Percentiles rank a stretch among this genome's conserved stretches.
phyloP scores from a whole-genome alignment of 1,140 invertebrate genomes.

The Calephelis nemesis region DNA sequence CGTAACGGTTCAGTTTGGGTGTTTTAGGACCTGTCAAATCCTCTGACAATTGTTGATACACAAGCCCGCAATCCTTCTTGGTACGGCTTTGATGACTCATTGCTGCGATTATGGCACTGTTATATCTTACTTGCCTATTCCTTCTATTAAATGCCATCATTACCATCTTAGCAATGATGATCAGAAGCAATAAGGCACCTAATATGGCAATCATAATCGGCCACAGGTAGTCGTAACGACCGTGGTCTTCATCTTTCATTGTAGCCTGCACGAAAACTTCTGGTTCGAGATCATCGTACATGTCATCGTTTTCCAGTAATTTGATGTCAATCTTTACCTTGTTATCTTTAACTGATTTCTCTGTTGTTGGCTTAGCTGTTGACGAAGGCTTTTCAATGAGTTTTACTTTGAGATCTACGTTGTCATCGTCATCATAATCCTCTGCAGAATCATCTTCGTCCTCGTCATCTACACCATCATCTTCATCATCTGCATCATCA shows the following conservation, averaged over 20 bases:
- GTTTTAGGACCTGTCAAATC: conserved; percentile 79
- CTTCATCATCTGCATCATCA: conserved; percentile 47
- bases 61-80: conserved; percentile 77
- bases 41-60: conserved; percentile 81
- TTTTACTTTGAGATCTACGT: conserved; percentile 64
- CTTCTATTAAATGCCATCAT: conserved; percentile 72
- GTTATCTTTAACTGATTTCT: conserved; percentile 46
- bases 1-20: conserved; percentile 80
- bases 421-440: conserved; percentile 56
- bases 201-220: conserved; percentile 72
- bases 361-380: conserved; percentile 34
- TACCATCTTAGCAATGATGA: conserved; percentile 75
- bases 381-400: conserved; percentile 52
- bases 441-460: conserved; percentile 51
- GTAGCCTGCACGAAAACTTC: conserved; percentile 66
- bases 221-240: conserved; percentile 72
- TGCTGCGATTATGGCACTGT: conserved; percentile 75
- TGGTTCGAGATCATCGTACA: conserved; percentile 57
- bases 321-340: conserved; percentile 68
- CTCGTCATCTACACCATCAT: conserved; percentile 55
- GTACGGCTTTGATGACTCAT: conserved; percentile 66
- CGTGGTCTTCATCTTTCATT: conserved; percentile 63
- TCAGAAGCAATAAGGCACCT: conserved; percentile 70
- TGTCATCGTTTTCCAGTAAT: conserved; percentile 58
- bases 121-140: conserved; percentile 78